Conservation (phyloP, 2,888 invertebrate genomes). For the Bhutanitis thaidina region DNA sequence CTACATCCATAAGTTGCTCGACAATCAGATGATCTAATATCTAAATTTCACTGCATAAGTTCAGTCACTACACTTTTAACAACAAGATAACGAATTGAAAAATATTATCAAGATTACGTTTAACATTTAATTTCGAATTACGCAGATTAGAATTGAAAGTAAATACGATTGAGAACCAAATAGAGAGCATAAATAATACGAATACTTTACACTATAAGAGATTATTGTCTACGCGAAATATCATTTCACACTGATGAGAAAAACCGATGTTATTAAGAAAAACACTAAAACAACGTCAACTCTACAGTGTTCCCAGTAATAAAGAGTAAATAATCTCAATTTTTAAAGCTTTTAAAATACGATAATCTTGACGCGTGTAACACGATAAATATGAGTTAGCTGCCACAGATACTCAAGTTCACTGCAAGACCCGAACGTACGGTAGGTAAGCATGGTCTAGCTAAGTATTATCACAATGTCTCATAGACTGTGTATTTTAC, state of each 20-base stretch:
- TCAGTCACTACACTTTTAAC: conserved; percentile 1
- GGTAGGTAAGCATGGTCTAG: conserved; percentile 43
- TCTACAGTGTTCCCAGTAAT: conserved; percentile 51
- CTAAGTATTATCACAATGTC: conserved; percentile 76
- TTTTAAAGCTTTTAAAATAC: conserved; percentile 72
- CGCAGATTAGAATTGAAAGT: conserved; percentile 8
- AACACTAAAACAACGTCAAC: conserved; percentile 36
- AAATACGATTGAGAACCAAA: conserved; percentile 49
- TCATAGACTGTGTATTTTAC: conserved; percentile 71
- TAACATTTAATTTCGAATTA: not conserved
- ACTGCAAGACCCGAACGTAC: conserved; percentile 29
- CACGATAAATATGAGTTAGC: conserved; percentile 32
- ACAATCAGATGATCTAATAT: conserved; percentile 1
- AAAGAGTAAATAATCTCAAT: conserved; percentile 76
- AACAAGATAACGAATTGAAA: not conserved
- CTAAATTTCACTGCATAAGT: conserved; percentile 4
- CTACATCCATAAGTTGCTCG: conserved; percentile 9
- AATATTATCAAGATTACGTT: not conserved
- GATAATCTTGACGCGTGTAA: conserved; percentile 43
- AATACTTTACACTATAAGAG: conserved; percentile 29
- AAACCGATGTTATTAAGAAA: conserved; percentile 36
- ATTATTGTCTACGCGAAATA: conserved; percentile 63
- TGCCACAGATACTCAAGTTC: conserved; percentile 45
- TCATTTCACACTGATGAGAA: conserved; percentile 33
- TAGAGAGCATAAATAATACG: conserved; percentile 56